Evolutionary conservation across 2,888 invertebrate genomes (phyloP).

Genomic region (Harpalus rufipes): DNA sequence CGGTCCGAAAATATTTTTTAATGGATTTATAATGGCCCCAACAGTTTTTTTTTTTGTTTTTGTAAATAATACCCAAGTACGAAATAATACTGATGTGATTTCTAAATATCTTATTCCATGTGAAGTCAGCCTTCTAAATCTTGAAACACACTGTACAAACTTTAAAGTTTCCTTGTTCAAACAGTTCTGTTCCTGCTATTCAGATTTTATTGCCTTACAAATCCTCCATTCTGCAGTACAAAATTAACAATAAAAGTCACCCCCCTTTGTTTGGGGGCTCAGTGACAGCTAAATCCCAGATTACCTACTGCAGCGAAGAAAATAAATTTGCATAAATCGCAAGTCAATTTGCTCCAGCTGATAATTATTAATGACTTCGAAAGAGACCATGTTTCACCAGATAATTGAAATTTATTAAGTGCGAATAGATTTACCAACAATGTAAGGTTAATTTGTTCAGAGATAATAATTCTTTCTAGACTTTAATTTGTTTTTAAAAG

Average conservation of each 20-base stretch:
- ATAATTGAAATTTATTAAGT: conserved; percentile 50
- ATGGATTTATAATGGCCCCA: no score
- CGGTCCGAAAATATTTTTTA: no score
- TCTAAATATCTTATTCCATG: no score
- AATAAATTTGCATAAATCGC: conserved; percentile 46
- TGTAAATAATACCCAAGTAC: no score
- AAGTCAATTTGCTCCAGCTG: conserved; percentile 24
- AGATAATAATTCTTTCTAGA: not conserved
- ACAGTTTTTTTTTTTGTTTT: no score
- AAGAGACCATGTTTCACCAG: conserved; percentile 22
- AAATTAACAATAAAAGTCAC: conserved; percentile 34
- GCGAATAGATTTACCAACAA: not conserved
- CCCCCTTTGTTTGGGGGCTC: conserved; percentile 2
- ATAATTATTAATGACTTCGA: conserved; percentile 48
- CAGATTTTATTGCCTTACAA: conserved; percentile 4
- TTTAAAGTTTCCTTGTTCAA: not conserved
- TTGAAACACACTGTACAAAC: not conserved
- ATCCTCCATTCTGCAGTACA: not conserved
- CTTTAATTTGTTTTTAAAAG: conserved; percentile 19
- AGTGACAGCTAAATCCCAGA: conserved; percentile 50
- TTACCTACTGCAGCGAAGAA: conserved; percentile 38
- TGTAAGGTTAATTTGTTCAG: not conserved
- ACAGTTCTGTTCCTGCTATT: conserved; percentile 4
- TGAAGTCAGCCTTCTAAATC: no score
- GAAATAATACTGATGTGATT: no score